Percentiles rank a stretch among this genome's conserved stretches.
Evolutionary conservation across 1,140 invertebrate species (phyloP).

Genomic region (Drosophila orosa): DNA sequence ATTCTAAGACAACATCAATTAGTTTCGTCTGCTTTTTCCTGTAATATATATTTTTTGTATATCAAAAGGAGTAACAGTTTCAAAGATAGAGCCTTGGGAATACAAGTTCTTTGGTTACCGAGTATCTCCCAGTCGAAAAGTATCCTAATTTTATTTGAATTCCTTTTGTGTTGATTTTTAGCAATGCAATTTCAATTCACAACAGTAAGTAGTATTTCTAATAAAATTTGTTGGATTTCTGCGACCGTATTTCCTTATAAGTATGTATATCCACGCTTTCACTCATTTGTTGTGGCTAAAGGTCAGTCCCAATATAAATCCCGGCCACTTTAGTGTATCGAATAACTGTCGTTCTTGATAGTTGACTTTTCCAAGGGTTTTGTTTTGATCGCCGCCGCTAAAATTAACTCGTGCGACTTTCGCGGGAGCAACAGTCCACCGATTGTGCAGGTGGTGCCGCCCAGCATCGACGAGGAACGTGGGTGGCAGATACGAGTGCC

Average conservation of each 20-base stretch:
- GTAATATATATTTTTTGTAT: too few species aligned
- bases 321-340: neutral
- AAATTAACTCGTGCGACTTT: conserved; percentile 20
- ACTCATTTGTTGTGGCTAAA: neutral
- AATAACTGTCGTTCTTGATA: conserved; percentile 15
- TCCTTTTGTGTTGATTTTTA: too few species aligned
- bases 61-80: too few species aligned
- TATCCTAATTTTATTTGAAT: too few species aligned
- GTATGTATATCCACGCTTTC: neutral
- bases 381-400: conserved; percentile 15
- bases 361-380: conserved; percentile 22
- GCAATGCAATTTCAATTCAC: neutral
- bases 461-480: conserved; percentile 19
- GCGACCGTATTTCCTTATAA: too few species aligned
- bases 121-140: too few species aligned
- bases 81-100: too few species aligned
- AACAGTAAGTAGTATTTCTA: too few species aligned
- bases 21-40: too few species aligned
- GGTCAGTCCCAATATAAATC: neutral
- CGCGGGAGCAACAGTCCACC: conserved; percentile 21
- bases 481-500: neutral
- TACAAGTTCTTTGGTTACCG: too few species aligned
- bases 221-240: too few species aligned
- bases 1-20: too few species aligned
- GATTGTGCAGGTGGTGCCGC: conserved; percentile 36